These are phyloP conservation scores for Melinaea menophilus DNA, from an alignment of 2,888 invertebrate genomes.

Conservation along the genomic window DNA sequence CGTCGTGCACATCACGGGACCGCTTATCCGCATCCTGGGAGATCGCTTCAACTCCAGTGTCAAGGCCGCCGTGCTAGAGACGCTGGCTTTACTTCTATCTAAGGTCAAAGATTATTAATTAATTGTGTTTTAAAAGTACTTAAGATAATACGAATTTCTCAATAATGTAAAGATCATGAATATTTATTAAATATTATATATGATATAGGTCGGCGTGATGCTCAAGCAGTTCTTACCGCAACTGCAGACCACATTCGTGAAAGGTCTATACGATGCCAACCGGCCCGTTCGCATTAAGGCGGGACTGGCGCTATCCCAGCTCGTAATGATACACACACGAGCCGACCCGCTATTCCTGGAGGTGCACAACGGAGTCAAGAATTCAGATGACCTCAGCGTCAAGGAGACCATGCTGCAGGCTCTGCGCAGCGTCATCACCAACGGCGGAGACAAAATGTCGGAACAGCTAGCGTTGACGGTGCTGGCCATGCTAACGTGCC, in stretches of 20 bases:
- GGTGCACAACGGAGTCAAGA: conserved; percentile 90
- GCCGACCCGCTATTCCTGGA: conserved; percentile 97
- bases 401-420: conserved; percentile 96
- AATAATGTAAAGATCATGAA: too few relatives aligned
- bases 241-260: conserved; percentile 98
- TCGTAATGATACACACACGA: conserved; percentile 94
- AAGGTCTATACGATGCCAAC: conserved; percentile 94
- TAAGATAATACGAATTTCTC: too few relatives aligned
- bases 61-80: conserved; percentile 97
- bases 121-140: background rate
- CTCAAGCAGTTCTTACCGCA: conserved; percentile 99
- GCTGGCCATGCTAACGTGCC: conserved; percentile 80
- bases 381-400: conserved; percentile 89
- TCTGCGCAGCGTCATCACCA: conserved; percentile 88
- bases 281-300: conserved; percentile 93
- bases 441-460: conserved; percentile 93
- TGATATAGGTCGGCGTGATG: conserved; percentile 89
- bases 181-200: background rate
- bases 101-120: conserved; percentile 78
- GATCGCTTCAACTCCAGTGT: conserved; percentile 96
- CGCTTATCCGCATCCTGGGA: conserved; percentile 97
- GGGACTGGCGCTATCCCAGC: conserved; percentile 89
- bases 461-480: conserved; percentile 86
- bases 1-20: conserved; percentile 98
- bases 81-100: conserved; percentile 91